Conservation (phyloP, 2,888 invertebrate genomes). For the Tetanocera ferruginea region DNA sequence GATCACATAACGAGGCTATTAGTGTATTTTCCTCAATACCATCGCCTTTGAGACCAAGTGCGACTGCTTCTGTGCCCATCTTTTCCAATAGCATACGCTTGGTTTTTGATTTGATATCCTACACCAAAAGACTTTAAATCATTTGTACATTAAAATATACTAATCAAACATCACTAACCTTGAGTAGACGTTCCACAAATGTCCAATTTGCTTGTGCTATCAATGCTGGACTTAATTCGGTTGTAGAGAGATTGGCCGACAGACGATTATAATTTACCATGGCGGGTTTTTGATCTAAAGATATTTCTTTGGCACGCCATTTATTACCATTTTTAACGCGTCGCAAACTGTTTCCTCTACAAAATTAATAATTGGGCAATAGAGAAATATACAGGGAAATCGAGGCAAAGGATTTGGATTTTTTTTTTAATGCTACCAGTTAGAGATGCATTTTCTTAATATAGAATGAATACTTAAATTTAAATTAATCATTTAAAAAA, state of each 20-base stretch:
- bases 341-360: constrained; percentile 73
- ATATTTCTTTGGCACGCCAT: constrained; percentile 76
- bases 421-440: not conserved
- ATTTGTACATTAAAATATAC: too few species aligned
- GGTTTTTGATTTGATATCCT: constrained; percentile 95
- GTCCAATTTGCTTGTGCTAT: constrained; percentile 98
- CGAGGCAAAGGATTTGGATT: constrained; percentile 8
- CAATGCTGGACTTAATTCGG: constrained; percentile 81
- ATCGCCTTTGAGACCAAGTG: constrained; percentile 90
- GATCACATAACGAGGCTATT: constrained; percentile 97
- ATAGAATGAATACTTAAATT: not conserved
- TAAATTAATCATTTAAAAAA: not conserved
- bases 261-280: constrained; percentile 61
- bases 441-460: not conserved
- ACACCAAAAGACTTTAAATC: constrained; percentile 20
- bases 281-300: constrained; percentile 71
- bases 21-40: constrained; percentile 97
- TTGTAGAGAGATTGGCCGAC: constrained; percentile 67
- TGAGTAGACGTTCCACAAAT: constrained; percentile 96
- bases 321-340: constrained; percentile 75
- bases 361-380: constrained; percentile 45
- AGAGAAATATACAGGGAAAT: constrained; percentile 28
- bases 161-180: constrained; percentile 73
- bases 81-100: constrained; percentile 99
- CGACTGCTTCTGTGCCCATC: constrained; percentile 97